Evolutionary conservation across 2,888 invertebrate species (phyloP).

Genomic region (Flexamia atlantica): DNA sequence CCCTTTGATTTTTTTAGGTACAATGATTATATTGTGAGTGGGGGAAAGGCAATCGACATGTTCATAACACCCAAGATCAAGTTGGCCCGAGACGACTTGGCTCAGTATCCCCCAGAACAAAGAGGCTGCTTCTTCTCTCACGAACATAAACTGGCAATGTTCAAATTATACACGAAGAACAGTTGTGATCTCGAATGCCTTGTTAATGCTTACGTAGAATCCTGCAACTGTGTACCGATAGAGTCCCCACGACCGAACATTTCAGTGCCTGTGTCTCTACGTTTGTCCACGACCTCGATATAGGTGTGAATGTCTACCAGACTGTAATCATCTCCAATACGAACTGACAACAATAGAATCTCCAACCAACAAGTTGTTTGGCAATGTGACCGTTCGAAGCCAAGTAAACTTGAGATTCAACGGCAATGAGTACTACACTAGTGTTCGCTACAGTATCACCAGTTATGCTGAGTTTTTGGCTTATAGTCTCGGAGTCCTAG

Average conservation of each 20-base stretch:
- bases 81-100: not conserved
- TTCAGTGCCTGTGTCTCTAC: not conserved
- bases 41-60: too few relatives aligned
- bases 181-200: conserved; percentile 11
- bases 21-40: too few relatives aligned
- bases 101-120: not conserved
- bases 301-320: not conserved
- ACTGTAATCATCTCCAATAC: not conserved
- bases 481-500: conserved; percentile 18
- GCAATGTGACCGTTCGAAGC: not conserved
- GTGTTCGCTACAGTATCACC: conserved; percentile 17
- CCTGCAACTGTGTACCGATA: not conserved
- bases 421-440: not conserved
- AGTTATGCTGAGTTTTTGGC: not conserved
- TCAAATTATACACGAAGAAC: conserved; percentile 11
- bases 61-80: not conserved
- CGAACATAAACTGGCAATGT: not conserved
- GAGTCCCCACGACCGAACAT: not conserved
- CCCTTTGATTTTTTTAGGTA: not conserved
- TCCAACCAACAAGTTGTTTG: not conserved
- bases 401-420: too few relatives aligned
- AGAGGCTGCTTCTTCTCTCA: not conserved
- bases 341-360: not conserved
- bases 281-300: not conserved
- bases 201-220: not conserved